Base-by-base conservation (phyloP, 2,888 invertebrate genomes). In the Biston betularia region DNA sequence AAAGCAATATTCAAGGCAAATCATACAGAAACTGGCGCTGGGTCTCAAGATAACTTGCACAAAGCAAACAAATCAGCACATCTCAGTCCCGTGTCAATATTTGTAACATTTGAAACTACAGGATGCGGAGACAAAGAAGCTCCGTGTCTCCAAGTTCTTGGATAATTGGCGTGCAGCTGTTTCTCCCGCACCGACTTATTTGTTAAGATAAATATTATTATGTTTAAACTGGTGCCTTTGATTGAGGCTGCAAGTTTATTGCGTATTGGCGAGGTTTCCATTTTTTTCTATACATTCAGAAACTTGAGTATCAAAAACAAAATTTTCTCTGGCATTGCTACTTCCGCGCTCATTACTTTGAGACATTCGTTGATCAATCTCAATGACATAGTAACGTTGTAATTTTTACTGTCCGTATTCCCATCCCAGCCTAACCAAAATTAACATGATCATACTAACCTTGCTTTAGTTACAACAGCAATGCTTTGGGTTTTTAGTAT, bases 41-140 rank as follows among this genome's bases (percentile, higher is more conserved):
- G 34, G 12, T 34, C 9, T 14, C 40, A 34, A 15, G 33, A 42
- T 54, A 54, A 54, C 34, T 56, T 46, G 56, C 45, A 56, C 34
- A 35, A 45, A 10, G 14, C 56, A 46, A 45, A 46, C 56, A 45
- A 56, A 46, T 56, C 56, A 56, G 15, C 24, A 15, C 45, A 45
- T 34, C 55, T 44, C 56, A 6, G 14, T 45, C 34, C 56, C 45
- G 34, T 34, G 56, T 56, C 56, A 56, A 56, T 56, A 56, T 56
- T 56, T 56, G 55, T 7, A 54, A 24, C 54, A 42, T 54, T 6
- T 42, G n/a, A 52, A 35, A 53, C 53, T 53, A 11, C 54, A 53
- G 33, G 54, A 24, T 54, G 42, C 42, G 54, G 55, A 56, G 45
- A 56, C 56, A 56, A 56, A 56, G 56, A 46, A 55, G 42, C 42